These are phyloP conservation scores for Pogonocichla stellata DNA, from an alignment of 2,113 vertebrate species.

Conservation along the genomic window DNA sequence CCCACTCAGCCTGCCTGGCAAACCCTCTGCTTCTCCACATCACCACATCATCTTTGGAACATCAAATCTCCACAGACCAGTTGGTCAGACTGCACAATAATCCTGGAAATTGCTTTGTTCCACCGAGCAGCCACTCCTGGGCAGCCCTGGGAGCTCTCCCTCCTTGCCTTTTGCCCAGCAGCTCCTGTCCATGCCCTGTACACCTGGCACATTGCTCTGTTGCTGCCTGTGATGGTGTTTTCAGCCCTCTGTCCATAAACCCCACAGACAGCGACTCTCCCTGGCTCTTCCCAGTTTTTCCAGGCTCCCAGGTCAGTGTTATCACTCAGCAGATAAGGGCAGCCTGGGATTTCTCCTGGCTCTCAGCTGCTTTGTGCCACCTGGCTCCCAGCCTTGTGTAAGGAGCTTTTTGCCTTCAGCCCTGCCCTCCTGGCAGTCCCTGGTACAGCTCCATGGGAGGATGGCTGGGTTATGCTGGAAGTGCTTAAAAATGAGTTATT, in stretches of 20 bases:
- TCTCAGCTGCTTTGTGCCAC: background rate
- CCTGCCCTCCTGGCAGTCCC: background rate
- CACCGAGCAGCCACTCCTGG: fast-evolving
- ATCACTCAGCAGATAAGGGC: background rate
- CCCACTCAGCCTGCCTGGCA: background rate
- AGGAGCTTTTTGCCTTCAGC: background rate
- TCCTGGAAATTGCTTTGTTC: background rate
- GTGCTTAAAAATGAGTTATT: background rate
- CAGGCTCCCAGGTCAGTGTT: background rate
- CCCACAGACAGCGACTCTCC: background rate
- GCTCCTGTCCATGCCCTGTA: background rate
- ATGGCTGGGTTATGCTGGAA: background rate
- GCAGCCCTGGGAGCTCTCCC: background rate
- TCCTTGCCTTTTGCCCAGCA: background rate
- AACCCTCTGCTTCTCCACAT: background rate
- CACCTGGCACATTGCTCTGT: background rate
- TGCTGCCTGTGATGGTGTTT: background rate
- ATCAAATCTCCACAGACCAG: background rate
- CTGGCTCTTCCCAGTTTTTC: background rate
- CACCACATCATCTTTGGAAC: background rate
- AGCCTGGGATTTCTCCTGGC: background rate
- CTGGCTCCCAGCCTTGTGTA: background rate
- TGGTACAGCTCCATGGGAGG: fast-evolving
- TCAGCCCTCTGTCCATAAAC: background rate
- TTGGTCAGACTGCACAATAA: background rate